Base-by-base conservation (phyloP, 92 coral and sea anemone genomes). In the Umimayanthus chanpuru region DNA sequence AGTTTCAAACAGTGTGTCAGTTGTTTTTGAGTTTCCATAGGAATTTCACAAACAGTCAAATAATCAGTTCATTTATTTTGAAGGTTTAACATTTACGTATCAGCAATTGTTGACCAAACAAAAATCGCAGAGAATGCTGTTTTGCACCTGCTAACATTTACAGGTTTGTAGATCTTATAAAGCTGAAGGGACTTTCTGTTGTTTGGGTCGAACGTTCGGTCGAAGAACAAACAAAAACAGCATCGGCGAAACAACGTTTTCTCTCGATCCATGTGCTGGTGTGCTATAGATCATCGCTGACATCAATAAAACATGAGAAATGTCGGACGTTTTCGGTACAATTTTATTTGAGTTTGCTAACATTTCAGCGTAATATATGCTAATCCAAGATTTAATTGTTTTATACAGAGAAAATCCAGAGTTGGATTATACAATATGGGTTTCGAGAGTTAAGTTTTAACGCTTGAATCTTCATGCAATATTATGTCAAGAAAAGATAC, bases 221-320 rank as follows among this genome's bases (percentile, higher is more conserved):
- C 2, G 64, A 11, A 0, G 64, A 11, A 61, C 26, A 61, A 61
- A 16, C 21, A 61, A 21, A 61, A 72, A 6, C 5, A 20, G 40
- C 36, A 10, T 72, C 29, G 16, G 41, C 21, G 39, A 72, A 29
- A 11, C 15, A 72, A 72, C 29, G 41, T 72, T 26, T 50, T 49
- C 23, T 12, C 41, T 10, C 38, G 4, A 32, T 26, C 38, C 58
- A 53, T 12, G 58, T 15, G 12, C 58, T 53, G 18, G 25, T 61
- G 0, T 18, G 14, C 39, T 6, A 30, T 25, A 18, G 20, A 56
- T 80, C 44, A 29, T 32, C 68, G 9, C 61, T 20, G n/a, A 11
- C 49, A 56, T 80, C 30, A 80, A 80, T 80, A 80, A 80, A 80
- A 53, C 43, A 80, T 80, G 44, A 11, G 9, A 53, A 16, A 15